Evolutionary conservation across 2,888 invertebrate species (phyloP).

Genomic region (Calameuta pallipes): DNA sequence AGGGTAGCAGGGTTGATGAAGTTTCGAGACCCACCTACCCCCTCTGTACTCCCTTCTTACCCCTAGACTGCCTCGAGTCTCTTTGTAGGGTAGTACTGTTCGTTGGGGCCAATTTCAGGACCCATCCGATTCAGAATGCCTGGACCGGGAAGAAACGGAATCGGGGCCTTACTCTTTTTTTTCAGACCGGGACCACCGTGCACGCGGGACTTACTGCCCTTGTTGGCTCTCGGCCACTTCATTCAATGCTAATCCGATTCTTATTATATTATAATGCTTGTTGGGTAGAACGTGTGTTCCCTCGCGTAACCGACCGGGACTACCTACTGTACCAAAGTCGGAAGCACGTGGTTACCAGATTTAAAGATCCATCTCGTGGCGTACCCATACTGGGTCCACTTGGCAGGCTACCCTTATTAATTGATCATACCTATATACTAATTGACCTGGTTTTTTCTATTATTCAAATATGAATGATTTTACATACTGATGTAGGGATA

Average conservation of each 20-base stretch:
- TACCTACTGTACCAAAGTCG: conserved; percentile 14
- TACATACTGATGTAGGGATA: too few species aligned
- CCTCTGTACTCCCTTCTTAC: too few species aligned
- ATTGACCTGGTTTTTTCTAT: too few species aligned
- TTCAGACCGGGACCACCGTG: conserved; percentile 43
- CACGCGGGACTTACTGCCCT: conserved; percentile 47
- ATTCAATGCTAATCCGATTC: conserved; percentile 66
- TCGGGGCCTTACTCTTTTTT: conserved; percentile 4
- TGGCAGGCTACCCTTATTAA: too few species aligned
- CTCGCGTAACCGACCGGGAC: background rate
- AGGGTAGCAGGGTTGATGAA: background rate
- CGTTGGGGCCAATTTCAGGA: background rate
- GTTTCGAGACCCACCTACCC: too few species aligned
- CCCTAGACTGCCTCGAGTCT: conserved; percentile 9
- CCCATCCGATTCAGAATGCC: too few species aligned
- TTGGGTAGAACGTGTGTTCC: conserved; percentile 25
- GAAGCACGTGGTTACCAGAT: conserved; percentile 34
- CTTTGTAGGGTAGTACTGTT: conserved; percentile 5
- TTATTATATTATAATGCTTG: conserved; percentile 65
- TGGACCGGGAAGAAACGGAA: background rate
- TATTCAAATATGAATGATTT: too few species aligned
- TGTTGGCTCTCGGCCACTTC: conserved; percentile 53
- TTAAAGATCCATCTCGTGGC: too few species aligned
- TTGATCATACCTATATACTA: too few species aligned
- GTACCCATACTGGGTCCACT: too few species aligned